These are phyloP conservation scores for Eurytemora carolleeae DNA, from an alignment of 1,140 invertebrate genomes.

Conservation along the genomic window DNA sequence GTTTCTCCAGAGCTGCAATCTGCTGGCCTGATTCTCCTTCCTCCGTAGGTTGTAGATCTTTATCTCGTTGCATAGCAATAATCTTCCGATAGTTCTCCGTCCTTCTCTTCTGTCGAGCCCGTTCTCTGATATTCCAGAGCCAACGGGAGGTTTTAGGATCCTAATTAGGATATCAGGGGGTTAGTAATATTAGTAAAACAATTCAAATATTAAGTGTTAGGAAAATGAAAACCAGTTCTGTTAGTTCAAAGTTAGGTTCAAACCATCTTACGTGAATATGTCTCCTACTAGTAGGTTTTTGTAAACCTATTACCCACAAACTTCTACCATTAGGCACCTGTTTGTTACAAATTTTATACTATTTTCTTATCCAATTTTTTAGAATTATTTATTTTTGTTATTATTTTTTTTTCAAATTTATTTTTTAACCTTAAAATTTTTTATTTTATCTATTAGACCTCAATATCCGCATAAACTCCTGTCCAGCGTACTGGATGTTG, in stretches of 20 bases:
- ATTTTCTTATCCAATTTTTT: neutral
- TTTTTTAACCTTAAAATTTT: neutral
- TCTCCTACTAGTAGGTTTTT: conserved; percentile 13
- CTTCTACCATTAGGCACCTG: conserved; percentile 1
- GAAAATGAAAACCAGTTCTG: too few species aligned
- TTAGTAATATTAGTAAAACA: too few species aligned
- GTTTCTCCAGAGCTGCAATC: conserved; percentile 2
- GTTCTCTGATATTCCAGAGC: conserved; percentile 60
- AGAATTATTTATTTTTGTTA: neutral
- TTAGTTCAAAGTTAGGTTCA: too few species aligned
- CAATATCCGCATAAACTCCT: conserved; percentile 71
- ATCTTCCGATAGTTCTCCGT: conserved; percentile 22
- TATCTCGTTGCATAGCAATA: conserved; percentile 17
- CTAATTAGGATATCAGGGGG: conserved; percentile 29
- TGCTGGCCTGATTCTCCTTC: neutral
- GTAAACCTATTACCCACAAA: conserved; percentile 15
- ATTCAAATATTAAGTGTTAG: too few species aligned
- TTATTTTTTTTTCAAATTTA: neutral
- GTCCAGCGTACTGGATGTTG: conserved; percentile 71
- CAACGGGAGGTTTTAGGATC: conserved; percentile 71
- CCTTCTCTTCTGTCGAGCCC: conserved; percentile 47
- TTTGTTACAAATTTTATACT: neutral
- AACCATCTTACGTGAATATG: too few species aligned
- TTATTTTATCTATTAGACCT: conserved; percentile 34
- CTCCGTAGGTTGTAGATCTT: neutral